These are phyloP conservation scores for Herminia tarsipennalis DNA, from an alignment of 2,888 invertebrate genomes.

Conservation along the genomic window DNA sequence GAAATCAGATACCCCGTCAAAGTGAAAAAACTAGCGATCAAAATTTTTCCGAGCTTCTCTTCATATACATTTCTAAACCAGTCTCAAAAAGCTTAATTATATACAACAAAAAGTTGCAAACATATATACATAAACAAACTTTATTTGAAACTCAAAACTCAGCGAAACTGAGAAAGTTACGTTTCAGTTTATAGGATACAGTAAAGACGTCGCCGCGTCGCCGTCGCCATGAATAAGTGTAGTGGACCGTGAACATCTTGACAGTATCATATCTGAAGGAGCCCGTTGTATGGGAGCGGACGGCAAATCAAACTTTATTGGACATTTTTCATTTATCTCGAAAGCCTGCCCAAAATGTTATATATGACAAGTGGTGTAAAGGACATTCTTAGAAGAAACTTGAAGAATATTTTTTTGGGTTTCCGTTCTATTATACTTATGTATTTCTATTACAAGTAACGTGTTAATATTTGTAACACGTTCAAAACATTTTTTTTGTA, in stretches of 20 bases:
- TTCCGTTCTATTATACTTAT: not conserved
- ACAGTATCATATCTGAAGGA: slow-evolving; percentile 73
- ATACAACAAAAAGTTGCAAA: too few relatives aligned
- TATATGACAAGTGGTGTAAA: slow-evolving; percentile 10
- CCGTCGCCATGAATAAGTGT: slow-evolving; percentile 69
- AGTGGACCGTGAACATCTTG: slow-evolving; percentile 69
- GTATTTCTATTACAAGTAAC: not conserved
- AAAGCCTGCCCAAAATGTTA: slow-evolving; percentile 35
- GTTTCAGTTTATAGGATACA: slow-evolving; percentile 34
- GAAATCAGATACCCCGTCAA: too few relatives aligned
- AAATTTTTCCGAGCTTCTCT: not conserved
- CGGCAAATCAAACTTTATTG: slow-evolving; percentile 82
- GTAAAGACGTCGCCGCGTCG: slow-evolving; percentile 55
- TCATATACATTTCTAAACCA: not conserved
- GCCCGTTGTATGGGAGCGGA: slow-evolving; percentile 55
- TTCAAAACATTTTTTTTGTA: too few relatives aligned
- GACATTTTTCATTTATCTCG: slow-evolving; percentile 72
- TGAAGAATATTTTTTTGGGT: slow-evolving; percentile 1
- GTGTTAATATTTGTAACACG: too few relatives aligned
- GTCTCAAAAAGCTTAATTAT: too few relatives aligned
- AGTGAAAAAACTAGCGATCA: too few relatives aligned
- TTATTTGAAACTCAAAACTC: too few relatives aligned
- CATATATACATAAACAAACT: too few relatives aligned
- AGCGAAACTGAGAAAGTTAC: slow-evolving; percentile 20
- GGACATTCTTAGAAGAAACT: slow-evolving; percentile 1